Evolutionary conservation across 64 coral and sea anemone species (phyloP).

Genomic region (Porites australiensis): DNA sequence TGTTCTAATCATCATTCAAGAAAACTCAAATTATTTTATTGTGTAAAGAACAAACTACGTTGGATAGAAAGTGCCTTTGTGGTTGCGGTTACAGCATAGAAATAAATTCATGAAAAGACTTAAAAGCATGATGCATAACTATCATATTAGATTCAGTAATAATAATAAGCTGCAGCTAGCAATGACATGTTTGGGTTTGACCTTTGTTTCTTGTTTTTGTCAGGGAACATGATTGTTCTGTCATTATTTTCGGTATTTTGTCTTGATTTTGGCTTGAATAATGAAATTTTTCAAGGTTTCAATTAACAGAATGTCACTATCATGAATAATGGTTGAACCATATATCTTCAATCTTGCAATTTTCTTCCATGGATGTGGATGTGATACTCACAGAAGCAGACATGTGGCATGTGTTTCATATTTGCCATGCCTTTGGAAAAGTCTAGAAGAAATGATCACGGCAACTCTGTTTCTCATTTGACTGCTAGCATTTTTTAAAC

Average conservation of each 20-base stretch:
- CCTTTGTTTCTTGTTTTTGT: neutral
- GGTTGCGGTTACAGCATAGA: no score
- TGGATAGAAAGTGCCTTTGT: no score
- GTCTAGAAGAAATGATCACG: neutral
- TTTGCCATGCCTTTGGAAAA: neutral
- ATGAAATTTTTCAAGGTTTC: neutral
- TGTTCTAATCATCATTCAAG: no score
- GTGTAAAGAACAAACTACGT: no score
- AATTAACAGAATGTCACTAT: neutral
- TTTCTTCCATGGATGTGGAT: neutral
- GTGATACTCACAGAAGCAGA: neutral
- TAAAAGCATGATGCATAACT: no score
- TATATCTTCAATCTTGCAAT: neutral
- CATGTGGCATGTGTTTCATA: slow-evolving; percentile 12
- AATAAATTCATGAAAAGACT: no score
- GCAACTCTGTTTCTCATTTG: no score
- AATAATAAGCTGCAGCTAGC: no score
- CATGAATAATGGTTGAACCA: neutral
- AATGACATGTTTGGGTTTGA: neutral
- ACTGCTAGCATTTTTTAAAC: no score
- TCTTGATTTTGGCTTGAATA: neutral
- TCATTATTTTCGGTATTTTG: neutral
- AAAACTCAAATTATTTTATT: no score
- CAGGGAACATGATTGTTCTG: neutral
- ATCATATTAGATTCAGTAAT: no score